Conservation (phyloP, 2,113 vertebrate genomes). For the Pelecanus crispus region DNA sequence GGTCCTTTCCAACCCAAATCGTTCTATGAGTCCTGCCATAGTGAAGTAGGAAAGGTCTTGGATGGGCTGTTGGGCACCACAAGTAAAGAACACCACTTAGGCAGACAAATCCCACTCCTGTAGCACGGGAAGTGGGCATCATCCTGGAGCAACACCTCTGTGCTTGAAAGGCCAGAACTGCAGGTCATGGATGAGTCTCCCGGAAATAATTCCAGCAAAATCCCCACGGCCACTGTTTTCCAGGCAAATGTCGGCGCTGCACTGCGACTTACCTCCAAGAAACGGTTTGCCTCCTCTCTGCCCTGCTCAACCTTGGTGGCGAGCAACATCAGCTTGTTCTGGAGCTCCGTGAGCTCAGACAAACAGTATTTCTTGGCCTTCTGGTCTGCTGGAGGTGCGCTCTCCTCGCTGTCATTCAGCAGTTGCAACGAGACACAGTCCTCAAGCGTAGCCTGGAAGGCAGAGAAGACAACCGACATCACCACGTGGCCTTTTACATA, state of each 20-base stretch:
- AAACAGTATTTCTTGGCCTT: constrained; percentile 48
- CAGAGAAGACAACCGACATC: neutral
- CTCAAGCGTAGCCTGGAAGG: neutral
- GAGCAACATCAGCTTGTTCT: constrained; percentile 80
- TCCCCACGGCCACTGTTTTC: neutral
- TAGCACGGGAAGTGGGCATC: neutral
- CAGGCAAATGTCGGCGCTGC: neutral
- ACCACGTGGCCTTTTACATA: neutral
- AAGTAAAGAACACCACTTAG: neutral
- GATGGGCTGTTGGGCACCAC: too few relatives aligned
- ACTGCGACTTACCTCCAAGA: constrained; percentile 64
- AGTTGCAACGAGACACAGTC: constrained; percentile 4
- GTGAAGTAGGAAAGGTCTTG: neutral
- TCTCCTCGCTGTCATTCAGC: constrained; percentile 41
- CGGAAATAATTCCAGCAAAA: neutral
- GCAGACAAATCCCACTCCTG: neutral
- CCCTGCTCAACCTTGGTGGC: constrained; percentile 72
- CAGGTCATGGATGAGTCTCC: neutral
- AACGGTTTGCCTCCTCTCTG: constrained; percentile 72
- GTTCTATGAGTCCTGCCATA: too few relatives aligned
- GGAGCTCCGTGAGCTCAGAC: constrained; percentile 71
- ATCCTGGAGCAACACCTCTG: neutral
- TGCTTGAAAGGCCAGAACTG: neutral
- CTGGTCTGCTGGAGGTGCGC: neutral
- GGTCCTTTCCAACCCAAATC: too few relatives aligned